Percentiles rank a stretch among this genome's conserved stretches.
Evolutionary conservation across 2,888 invertebrate genomes (phyloP).

Genomic region (Brenthis daphne): DNA sequence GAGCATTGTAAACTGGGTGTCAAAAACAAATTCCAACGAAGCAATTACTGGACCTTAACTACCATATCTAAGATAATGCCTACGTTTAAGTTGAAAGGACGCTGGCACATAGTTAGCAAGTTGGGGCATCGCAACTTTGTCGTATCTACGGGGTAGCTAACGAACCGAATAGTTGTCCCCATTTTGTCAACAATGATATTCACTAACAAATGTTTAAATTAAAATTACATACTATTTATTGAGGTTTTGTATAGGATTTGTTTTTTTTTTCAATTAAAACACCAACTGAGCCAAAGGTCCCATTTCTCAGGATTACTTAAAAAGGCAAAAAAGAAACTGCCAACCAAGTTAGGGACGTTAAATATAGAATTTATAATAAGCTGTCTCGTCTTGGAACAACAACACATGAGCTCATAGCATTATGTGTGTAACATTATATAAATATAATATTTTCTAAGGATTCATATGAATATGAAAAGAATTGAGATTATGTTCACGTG

Average conservation of each 20-base stretch:
- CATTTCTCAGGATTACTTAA: too few species aligned
- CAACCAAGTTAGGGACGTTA: not conserved
- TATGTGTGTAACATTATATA: too few species aligned
- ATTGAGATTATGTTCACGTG: too few species aligned
- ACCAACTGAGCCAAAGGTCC: not conserved
- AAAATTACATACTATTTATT: constrained; percentile 19
- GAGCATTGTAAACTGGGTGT: too few species aligned
- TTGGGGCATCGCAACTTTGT: constrained; percentile 23
- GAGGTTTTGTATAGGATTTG: not conserved
- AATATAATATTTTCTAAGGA: too few species aligned
- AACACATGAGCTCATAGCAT: not conserved
- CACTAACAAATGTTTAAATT: constrained; percentile 13
- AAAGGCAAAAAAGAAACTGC: not conserved
- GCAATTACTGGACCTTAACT: constrained; percentile 3
- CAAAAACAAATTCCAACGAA: not conserved
- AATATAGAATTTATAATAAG: not conserved
- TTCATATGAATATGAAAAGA: too few species aligned
- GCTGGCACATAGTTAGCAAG: constrained; percentile 28
- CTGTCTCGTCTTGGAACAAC: not conserved
- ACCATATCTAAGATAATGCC: not conserved
- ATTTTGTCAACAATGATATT: constrained; percentile 22
- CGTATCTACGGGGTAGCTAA: constrained; percentile 15
- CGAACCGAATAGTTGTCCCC: constrained; percentile 20
- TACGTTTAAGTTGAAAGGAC: constrained; percentile 15
- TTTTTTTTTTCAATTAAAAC: too few species aligned